Evolutionary conservation across 2,797 vertebrate genomes (phyloP).

Genomic region (Eupleurogrammus muticus): DNA sequence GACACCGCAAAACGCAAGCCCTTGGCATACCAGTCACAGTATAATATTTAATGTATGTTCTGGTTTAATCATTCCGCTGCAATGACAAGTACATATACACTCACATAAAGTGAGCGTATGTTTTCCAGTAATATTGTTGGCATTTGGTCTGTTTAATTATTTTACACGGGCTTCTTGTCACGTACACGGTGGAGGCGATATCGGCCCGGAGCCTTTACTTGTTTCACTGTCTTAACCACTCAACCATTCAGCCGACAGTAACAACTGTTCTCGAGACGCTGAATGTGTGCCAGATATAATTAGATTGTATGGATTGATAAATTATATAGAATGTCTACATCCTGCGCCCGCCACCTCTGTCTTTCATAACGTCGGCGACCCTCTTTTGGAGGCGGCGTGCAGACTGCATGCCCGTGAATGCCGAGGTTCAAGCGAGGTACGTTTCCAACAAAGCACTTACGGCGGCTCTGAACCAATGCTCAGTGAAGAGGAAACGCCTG

Average conservation of each 20-base stretch:
- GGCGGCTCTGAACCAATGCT: conserved; percentile 21
- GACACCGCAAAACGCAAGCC: background rate
- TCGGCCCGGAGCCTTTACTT: background rate
- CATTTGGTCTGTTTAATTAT: background rate
- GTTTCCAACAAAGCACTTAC: conserved; percentile 29
- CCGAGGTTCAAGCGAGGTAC: background rate
- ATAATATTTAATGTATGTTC: background rate
- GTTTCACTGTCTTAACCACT: background rate
- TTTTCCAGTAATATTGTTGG: too few species aligned
- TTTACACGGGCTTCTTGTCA: background rate
- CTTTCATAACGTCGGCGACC: background rate
- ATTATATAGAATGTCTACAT: background rate
- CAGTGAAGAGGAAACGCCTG: conserved; percentile 28
- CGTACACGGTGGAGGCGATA: too few species aligned
- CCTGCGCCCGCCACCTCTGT: background rate
- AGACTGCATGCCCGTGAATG: conserved; percentile 12
- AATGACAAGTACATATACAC: background rate
- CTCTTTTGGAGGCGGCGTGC: conserved; percentile 1
- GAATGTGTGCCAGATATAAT: background rate
- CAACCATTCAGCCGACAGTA: background rate
- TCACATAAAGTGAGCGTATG: too few species aligned
- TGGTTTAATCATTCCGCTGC: background rate
- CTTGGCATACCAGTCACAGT: background rate
- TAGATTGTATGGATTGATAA: conserved; percentile 3
- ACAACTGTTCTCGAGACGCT: too few species aligned